phyloP scores from a whole-genome alignment of 1,140 invertebrate species.

The Achroia grisella region DNA sequence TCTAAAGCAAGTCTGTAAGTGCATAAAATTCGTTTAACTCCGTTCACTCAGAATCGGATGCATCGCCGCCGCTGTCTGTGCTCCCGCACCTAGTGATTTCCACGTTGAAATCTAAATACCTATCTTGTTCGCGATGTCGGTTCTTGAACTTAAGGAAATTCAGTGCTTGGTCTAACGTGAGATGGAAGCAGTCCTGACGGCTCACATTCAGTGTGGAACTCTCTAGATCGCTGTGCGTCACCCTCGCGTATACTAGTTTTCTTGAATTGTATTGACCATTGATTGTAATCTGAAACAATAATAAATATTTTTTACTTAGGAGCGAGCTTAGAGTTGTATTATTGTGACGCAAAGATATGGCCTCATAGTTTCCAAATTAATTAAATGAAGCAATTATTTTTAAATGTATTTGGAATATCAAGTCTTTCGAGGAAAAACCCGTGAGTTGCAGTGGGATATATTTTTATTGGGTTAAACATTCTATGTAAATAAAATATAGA shows the following conservation, averaged over 20 bases:
- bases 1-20: no score
- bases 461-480: no score
- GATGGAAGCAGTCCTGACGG: slow-evolving; percentile 53
- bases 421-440: no score
- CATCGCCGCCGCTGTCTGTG: slow-evolving; percentile 4
- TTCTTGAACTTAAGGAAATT: slow-evolving; percentile 45
- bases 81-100: slow-evolving; percentile 27
- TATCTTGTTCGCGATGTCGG: slow-evolving; percentile 33
- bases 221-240: slow-evolving; percentile 55
- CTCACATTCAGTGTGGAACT: slow-evolving; percentile 32
- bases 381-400: no score
- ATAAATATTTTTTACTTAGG: no score
- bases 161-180: slow-evolving; percentile 47
- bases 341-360: no score
- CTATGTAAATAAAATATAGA: no score
- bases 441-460: no score
- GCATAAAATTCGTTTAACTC: not conserved
- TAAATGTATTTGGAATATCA: no score
- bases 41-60: slow-evolving; percentile 12
- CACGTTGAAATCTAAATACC: slow-evolving; percentile 38
- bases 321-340: no score
- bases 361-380: no score
- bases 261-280: slow-evolving; percentile 34
- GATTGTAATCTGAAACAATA: slow-evolving; percentile 29
- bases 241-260: slow-evolving; percentile 35